Percentiles rank a stretch among this genome's conserved stretches.
These are phyloP conservation scores for Acrocephalus scirpaceus DNA, from an alignment of 2,797 vertebrate species.

Conservation along the genomic window DNA sequence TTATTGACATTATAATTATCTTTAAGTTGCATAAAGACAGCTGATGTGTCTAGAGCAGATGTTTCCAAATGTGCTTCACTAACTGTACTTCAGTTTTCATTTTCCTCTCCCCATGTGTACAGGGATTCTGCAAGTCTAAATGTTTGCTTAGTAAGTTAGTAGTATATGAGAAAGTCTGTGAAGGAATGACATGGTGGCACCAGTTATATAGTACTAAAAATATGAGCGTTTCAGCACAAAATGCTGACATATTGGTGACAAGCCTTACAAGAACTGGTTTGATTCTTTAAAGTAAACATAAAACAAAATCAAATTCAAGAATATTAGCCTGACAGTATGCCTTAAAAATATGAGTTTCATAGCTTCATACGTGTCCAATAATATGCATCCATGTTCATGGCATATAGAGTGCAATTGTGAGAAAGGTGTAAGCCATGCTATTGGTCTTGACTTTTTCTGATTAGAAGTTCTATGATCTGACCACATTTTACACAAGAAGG, in stretches of 20 bases:
- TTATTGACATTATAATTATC: neutral
- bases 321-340: neutral
- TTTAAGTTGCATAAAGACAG: constrained; percentile 14
- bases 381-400: neutral
- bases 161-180: neutral
- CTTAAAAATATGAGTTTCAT: neutral
- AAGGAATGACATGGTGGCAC: neutral
- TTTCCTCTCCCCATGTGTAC: neutral
- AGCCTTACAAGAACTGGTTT: neutral
- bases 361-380: neutral
- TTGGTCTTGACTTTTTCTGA: neutral
- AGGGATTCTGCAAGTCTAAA: neutral
- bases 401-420: neutral
- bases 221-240: neutral
- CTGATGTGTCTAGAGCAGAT: neutral
- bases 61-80: neutral
- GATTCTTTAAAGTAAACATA: neutral
- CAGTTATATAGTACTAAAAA: neutral
- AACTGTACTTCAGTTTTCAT: neutral
- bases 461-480: neutral
- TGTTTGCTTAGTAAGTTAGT: neutral
- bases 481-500: neutral
- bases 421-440: fast-evolving
- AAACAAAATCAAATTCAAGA: neutral
- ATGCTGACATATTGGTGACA: neutral